A percentile compares a stretch with the other conserved stretches of the same genome.
These are phyloP conservation scores for Triops cancriformis DNA, from an alignment of 1,140 invertebrate species.

Conservation along the genomic window DNA sequence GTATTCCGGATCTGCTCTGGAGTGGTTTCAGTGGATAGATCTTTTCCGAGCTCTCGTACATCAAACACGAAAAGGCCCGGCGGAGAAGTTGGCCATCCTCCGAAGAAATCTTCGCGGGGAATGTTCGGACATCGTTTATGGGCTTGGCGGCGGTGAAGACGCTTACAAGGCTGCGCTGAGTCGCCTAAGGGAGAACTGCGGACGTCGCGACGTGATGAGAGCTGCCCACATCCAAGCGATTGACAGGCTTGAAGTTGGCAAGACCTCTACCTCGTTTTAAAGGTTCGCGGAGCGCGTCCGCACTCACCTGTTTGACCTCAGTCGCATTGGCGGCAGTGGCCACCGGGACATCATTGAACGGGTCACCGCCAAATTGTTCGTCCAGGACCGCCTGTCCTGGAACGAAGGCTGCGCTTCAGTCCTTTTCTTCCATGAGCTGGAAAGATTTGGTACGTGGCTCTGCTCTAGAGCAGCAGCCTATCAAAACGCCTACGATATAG, in stretches of 20 bases:
- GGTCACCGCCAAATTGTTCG: constrained; percentile 1
- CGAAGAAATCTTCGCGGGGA: background rate
- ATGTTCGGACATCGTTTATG: background rate
- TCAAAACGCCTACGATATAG: background rate
- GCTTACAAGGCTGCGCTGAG: too few species aligned
- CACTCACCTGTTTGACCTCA: background rate
- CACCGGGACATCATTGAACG: constrained; percentile 20
- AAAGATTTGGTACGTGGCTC: background rate
- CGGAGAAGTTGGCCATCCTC: constrained; percentile 14
- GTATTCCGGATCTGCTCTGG: background rate
- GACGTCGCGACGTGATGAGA: too few species aligned
- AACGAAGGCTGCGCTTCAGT: background rate
- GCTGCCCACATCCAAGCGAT: too few species aligned
- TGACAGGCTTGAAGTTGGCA: too few species aligned
- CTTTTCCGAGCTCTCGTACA: background rate
- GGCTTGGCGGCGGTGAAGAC: too few species aligned
- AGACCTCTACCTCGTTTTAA: too few species aligned
- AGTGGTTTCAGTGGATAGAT: constrained; percentile 16
- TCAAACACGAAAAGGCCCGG: background rate
- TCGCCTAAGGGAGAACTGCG: too few species aligned
- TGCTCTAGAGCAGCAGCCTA: background rate
- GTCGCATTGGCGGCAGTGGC: background rate
- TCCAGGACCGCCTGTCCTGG: constrained; percentile 17
- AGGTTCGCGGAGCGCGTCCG: too few species aligned
- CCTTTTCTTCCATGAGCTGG: background rate